These are phyloP conservation scores for Anarrhichthys ocellatus DNA, from an alignment of 2,113 vertebrate species.

Conservation along the genomic window DNA sequence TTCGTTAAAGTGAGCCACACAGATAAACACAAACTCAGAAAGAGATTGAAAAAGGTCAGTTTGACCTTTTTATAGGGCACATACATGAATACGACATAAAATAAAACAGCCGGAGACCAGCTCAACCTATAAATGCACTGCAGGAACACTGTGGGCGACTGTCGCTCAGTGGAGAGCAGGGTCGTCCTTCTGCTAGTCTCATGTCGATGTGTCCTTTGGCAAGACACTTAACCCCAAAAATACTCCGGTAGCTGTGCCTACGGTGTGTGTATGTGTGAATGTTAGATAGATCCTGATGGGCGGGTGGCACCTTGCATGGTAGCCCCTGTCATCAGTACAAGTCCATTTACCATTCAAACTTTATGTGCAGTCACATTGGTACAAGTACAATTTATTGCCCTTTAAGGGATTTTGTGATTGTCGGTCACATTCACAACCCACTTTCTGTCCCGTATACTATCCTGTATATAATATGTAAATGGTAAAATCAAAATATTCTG, in stretches of 20 bases:
- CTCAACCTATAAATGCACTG: neutral
- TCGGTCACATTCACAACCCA: neutral
- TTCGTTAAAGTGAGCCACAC: neutral
- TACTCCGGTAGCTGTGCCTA: no score
- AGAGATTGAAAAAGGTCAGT: slow-evolving; percentile 15
- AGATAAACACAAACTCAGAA: neutral
- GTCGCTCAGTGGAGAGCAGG: no score
- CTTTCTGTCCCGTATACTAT: neutral
- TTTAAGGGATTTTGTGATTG: neutral
- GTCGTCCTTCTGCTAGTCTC: no score
- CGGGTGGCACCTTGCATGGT: no score
- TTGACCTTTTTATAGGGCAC: slow-evolving; percentile 14
- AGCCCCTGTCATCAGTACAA: no score
- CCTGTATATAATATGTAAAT: neutral
- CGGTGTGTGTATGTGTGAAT: no score
- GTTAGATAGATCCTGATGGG: no score
- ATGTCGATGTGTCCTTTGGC: no score
- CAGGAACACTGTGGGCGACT: no score
- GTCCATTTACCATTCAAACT: neutral
- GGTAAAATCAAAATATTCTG: neutral
- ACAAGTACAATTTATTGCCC: neutral
- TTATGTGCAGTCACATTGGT: neutral
- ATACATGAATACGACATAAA: neutral
- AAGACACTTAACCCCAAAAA: no score
- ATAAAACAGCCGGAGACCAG: neutral